Conservation (phyloP, 2,888 invertebrate species). For the Lasiommata megera region DNA sequence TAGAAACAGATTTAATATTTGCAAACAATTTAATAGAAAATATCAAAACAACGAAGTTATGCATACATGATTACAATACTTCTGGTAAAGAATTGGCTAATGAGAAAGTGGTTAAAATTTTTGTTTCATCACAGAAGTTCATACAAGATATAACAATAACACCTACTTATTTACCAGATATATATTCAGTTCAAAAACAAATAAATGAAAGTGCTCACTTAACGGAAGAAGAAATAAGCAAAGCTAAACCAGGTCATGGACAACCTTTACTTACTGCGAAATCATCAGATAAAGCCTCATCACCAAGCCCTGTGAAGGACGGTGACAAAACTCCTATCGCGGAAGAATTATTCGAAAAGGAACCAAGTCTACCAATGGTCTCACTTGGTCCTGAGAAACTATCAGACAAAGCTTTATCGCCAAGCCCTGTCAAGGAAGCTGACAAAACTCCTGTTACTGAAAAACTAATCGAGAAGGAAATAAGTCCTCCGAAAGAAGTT, state of each 20-base stretch:
- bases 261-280: neutral
- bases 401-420: neutral
- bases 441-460: neutral
- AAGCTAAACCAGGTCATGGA: neutral
- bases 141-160: conserved; percentile 6
- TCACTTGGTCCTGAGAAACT: neutral
- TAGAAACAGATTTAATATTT: conserved; percentile 12
- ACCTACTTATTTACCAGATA: conserved; percentile 5
- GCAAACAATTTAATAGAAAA: conserved; percentile 10
- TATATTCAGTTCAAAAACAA: conserved; percentile 16
- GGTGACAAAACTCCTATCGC: no score
- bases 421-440: conserved; percentile 1
- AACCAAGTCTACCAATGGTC: conserved; percentile 15
- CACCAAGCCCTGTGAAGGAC: conserved; percentile 1
- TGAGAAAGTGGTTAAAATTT: conserved; percentile 26
- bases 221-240: neutral
- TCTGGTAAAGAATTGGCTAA: conserved; percentile 21
- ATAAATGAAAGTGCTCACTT: neutral
- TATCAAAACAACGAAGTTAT: conserved; percentile 16
- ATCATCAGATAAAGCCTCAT: neutral
- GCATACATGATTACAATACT: conserved; percentile 28
- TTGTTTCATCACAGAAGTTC: conserved; percentile 24
- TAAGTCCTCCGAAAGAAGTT: conserved; percentile 3
- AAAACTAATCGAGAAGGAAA: conserved; percentile 16
- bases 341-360: neutral